Base-by-base conservation (phyloP, 2,113 vertebrate species). In the Hirundichthys speculiger region DNA sequence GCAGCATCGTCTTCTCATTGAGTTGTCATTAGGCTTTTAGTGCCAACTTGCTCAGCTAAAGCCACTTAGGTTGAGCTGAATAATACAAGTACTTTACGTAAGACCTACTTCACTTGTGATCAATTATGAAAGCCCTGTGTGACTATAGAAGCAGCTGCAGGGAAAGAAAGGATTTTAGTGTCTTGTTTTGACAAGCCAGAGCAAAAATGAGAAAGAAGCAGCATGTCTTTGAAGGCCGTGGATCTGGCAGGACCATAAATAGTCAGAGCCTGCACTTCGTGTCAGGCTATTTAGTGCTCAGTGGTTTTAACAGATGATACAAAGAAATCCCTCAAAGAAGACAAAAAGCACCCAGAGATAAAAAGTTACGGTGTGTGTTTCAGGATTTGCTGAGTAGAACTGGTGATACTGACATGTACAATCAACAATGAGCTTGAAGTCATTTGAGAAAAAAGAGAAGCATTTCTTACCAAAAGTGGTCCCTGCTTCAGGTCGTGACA, bases 401-500 rank as follows among this genome's bases (percentile, higher is more conserved):
- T 19, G 21, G 64, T 60, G 20, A 13, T 15, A 53, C 53, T 19
- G 60, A 50, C 34, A 54, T 56, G 41, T 21, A 9, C 48, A n/a
- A 58, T 48, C 27, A 61, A 27, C 9, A 55, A 53, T n/a, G 57
- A 18, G 18, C 8, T 7, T 49, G 7, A 18, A 13, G 41, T 49
- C 47, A n/a, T 50, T 50, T 4, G 2, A 24, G 3, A 20, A 14
- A 20, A 41, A 41, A 25, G 13, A 1, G n/a, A 2, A 16, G 38
- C 15, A 2, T 51, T 14, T 83, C 97, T 96, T 89, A 99, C 98
- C 98, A 0, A 99, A 99, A 2, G 96, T 98, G 0, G 97, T 99
- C 69, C 98, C 98, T 0, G 97, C 94, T 75, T 99, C 98, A 0
- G 97, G 98, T 65, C 98, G 86, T 56, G 97, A 99, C 81, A 99